Evolutionary conservation across 2,797 vertebrate genomes (phyloP), one percentile per base, ranked within the genome.

Genomic region (Sciaenops ocellatus): DNA sequence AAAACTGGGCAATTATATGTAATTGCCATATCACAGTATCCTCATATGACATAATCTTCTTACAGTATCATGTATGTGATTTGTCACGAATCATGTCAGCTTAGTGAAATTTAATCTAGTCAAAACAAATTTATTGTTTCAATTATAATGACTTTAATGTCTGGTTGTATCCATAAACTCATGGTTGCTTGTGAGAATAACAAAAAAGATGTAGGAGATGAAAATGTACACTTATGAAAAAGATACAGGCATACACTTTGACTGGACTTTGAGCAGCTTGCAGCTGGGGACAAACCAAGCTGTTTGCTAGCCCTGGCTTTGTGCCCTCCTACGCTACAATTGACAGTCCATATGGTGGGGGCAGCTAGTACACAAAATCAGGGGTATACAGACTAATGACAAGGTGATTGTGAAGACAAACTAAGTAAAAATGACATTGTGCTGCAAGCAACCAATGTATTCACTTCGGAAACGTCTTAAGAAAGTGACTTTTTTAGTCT

Each of bases 1-100:
- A 79, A 84, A 88, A 76, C 56, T 11, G 56, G 55, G 75, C 79
- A 82, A 81, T 90, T 87, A 85, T 74, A 22, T 52, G 15, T 69
- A 84, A 79, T 71, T 77, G 80, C 71, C 69, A 50, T 56, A 72
- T 65, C 28, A 66, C 55, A 69, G 60, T 51, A 80, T 73, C 26
- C 55, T 24, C 20, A 16, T 55, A 70, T 28, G n/a, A 15, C 34
- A 24, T 74, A 46, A 56, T 52, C 34, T 46, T 64, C 26, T 6
- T 17, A 30, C 44, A 55, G 72, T 15, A 46, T 38, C 26, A 22
- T 42, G 24, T 63, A 46, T 48, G 34, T 46, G 20, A 41, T 66
- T 34, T 52, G 9, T 46, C 51, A 52, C 51, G 24, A 26, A 57
- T 52, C 5, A 2, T 18, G 42, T 65, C 47, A 15, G 54, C 44